Evolutionary conservation across 53 echinoderm and acorn worm genomes (phyloP), one percentile per base, ranked within the genome.

Genomic region (Paracentrotus lividus): DNA sequence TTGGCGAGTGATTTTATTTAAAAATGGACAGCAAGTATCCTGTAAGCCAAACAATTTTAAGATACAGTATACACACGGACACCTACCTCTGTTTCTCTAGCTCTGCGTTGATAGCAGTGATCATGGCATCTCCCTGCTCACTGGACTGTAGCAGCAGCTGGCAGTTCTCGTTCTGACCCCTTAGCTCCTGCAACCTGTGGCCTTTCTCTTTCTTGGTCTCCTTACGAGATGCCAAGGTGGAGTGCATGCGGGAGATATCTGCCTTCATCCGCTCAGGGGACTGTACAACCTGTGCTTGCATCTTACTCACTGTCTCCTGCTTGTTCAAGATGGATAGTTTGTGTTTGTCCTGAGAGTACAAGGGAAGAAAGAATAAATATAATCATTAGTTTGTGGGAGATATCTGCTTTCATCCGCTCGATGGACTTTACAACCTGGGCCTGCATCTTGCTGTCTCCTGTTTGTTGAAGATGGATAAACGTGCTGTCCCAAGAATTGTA

Each of bases 201-300:
- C 93, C 96, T 84, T 96, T 97, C 54, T 99, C 97, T 23, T 95
- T 94, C 77, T 96, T 96, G 51, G 96, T 86, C 77, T 94, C 59
- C 94, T 96, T 97, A n/a, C 95, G 90, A 2, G 95, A 88, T 18
- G 64, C 86, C 52, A 99, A 96, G 94, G 95, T 94, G 57, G 94
- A 93, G 84, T 99, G 97, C 99, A 99, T 99, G n/a, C 99, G 94
- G 2, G 93, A 60, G 69, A 99, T 99, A 93, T 99, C 97, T 0
- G 94, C 94, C 93, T 97, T 99, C 96, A 99, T 99, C 16, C 96
- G 95, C 93, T 99, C 99, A 0, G 99, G 99, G 15, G 99, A 99
- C 87, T 99, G 99, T 86, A 99, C 97, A 33, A 99, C 97, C 88
- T 97, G 99, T 7, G 96, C 93, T 14, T 93, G 95, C 42, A 99